These are phyloP conservation scores for Baryphthengus martii DNA, from an alignment of 2,113 vertebrate species.

Conservation along the genomic window DNA sequence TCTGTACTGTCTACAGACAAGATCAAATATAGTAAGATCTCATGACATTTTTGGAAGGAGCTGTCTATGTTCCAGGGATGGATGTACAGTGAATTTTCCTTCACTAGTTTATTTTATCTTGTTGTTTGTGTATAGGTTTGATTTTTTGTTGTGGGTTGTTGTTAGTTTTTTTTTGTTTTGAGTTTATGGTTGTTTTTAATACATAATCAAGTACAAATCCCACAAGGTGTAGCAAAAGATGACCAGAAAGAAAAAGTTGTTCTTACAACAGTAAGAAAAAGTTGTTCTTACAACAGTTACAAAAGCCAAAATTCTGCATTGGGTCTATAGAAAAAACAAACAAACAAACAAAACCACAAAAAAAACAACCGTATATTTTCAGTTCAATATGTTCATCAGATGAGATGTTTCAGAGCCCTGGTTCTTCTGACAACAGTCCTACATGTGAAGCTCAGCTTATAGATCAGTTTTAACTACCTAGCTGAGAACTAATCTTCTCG, in stretches of 20 bases:
- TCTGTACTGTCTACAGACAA: background rate
- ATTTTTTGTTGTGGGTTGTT: background rate
- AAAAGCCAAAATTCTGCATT: background rate
- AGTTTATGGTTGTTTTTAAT: no score
- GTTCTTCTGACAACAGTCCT: background rate
- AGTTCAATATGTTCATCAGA: background rate
- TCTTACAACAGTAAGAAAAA: background rate
- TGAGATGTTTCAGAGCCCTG: fast-evolving
- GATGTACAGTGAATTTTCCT: background rate
- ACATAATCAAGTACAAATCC: background rate
- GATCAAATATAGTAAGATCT: background rate
- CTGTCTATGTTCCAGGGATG: background rate
- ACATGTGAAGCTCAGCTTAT: background rate
- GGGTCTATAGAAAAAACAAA: background rate
- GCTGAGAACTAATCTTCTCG: background rate
- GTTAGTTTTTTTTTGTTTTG: no score
- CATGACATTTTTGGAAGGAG: background rate
- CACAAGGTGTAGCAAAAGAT: background rate
- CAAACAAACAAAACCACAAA: background rate
- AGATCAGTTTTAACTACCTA: background rate
- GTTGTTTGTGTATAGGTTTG: no score
- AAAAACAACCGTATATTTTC: background rate
- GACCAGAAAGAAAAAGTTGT: background rate
- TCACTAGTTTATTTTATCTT: background rate
- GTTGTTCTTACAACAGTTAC: no score